These are phyloP conservation scores for Lepilemur ruficaudatus DNA, from an alignment of 2,797 vertebrate genomes.

Conservation along the genomic window DNA sequence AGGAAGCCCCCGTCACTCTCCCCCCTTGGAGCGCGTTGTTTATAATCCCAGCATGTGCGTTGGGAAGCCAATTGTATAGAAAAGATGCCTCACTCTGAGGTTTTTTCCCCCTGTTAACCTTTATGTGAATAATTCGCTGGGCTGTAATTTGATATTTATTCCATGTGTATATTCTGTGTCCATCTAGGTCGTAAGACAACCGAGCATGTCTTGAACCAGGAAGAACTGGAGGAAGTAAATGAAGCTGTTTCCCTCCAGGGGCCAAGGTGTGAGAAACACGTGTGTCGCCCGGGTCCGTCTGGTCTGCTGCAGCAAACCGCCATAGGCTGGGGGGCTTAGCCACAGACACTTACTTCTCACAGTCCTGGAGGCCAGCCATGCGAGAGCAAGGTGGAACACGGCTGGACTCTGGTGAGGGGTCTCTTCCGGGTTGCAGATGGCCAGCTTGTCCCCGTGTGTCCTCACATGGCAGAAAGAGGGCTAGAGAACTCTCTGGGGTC, in stretches of 20 bases:
- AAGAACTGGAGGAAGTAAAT: background rate
- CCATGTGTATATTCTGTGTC: background rate
- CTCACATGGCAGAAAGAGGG: background rate
- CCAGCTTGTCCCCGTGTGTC: background rate
- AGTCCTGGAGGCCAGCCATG: background rate
- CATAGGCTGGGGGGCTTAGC: no score
- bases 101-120: background rate
- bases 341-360: background rate
- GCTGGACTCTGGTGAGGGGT: background rate
- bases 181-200: background rate
- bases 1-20: constrained; percentile 51
- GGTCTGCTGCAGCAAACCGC: no score
- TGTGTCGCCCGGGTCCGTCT: background rate
- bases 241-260: background rate
- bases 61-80: constrained; percentile 44
- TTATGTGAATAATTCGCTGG: background rate
- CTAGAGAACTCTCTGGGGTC: background rate
- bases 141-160: background rate
- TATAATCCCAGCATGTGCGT: constrained; percentile 49
- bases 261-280: background rate
- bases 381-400: background rate
- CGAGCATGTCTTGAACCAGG: background rate
- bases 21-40: constrained; percentile 1
- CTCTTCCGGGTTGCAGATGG: background rate
- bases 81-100: constrained; percentile 7